Evolutionary conservation across 2,888 invertebrate genomes (phyloP).

Genomic region (Drosophila percnosoma): DNA sequence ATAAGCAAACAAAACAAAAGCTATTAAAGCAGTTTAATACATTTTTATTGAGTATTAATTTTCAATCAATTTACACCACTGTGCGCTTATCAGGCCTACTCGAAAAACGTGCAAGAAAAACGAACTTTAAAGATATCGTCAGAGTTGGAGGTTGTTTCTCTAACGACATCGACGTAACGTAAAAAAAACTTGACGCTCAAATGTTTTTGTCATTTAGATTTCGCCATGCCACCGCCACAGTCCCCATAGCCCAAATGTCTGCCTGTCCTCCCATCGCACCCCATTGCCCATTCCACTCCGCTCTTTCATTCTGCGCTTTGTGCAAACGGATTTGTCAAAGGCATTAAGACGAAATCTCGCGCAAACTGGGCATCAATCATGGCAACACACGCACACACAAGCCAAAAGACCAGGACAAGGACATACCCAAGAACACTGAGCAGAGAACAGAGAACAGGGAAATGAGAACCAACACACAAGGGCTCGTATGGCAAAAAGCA

Average conservation of each 20-base stretch:
- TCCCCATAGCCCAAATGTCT: not conserved
- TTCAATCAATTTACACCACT: constrained; percentile 32
- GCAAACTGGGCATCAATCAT: constrained; percentile 79
- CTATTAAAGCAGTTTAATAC: not conserved
- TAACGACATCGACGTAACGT: constrained; percentile 48
- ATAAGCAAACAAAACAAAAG: not conserved
- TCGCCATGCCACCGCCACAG: constrained; percentile 44
- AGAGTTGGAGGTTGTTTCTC: constrained; percentile 15
- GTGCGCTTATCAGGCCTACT: constrained; percentile 28
- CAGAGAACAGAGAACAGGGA: constrained; percentile 1
- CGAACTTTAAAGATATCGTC: constrained; percentile 46
- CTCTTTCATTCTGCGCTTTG: constrained; percentile 66
- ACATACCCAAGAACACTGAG: constrained; percentile 23
- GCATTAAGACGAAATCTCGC: constrained; percentile 79
- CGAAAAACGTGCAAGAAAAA: constrained; percentile 29
- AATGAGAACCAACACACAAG: constrained; percentile 23
- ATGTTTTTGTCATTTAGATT: constrained; percentile 80
- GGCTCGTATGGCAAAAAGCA: constrained; percentile 44
- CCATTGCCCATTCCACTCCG: constrained; percentile 15
- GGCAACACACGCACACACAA: constrained; percentile 45
- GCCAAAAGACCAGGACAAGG: constrained; percentile 1
- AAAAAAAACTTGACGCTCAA: constrained; percentile 54
- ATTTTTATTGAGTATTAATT: not conserved
- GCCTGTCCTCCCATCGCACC: not conserved
- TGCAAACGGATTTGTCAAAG: constrained; percentile 79